Evolutionary conservation across 2,797 vertebrate species (phyloP).

Genomic region (Chaenodraco wilsoni): DNA sequence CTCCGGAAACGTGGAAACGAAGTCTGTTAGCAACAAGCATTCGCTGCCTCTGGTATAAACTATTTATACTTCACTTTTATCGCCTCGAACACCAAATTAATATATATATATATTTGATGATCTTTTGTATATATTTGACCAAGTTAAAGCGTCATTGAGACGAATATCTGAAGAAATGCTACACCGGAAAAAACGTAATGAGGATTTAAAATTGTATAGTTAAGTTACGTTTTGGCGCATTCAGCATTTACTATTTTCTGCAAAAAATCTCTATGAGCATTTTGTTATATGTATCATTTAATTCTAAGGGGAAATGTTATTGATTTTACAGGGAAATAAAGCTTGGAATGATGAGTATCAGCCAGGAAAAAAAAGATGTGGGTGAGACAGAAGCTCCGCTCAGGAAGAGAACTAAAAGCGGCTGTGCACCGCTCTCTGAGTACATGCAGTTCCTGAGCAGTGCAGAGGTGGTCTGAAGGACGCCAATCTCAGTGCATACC

Average conservation of each 20-base stretch:
- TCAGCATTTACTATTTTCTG: neutral
- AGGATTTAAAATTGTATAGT: neutral
- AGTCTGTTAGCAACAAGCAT: neutral
- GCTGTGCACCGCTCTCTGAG: conserved; percentile 35
- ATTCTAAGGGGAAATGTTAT: neutral
- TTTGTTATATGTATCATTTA: neutral
- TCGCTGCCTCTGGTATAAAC: neutral
- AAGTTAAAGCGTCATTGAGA: neutral
- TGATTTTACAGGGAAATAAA: neutral
- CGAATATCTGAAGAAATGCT: no score
- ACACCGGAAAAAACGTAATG: neutral
- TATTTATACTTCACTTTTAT: neutral
- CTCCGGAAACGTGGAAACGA: conserved; percentile 15
- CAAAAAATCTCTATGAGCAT: neutral
- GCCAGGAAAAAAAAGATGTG: conserved; percentile 4
- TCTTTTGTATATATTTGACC: conserved; percentile 1
- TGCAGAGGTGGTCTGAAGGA: conserved; percentile 74
- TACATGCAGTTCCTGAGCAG: conserved; percentile 61
- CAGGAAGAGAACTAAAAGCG: conserved; percentile 14
- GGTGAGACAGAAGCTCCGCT: conserved; percentile 16
- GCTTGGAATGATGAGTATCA: conserved; percentile 12
- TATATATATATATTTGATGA: neutral
- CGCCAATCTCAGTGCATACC: conserved; percentile 34
- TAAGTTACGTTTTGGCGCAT: neutral
- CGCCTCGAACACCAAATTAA: neutral